phyloP scores from a whole-genome alignment of 2,797 vertebrate genomes.

The Paedocypris micromegethes region DNA sequence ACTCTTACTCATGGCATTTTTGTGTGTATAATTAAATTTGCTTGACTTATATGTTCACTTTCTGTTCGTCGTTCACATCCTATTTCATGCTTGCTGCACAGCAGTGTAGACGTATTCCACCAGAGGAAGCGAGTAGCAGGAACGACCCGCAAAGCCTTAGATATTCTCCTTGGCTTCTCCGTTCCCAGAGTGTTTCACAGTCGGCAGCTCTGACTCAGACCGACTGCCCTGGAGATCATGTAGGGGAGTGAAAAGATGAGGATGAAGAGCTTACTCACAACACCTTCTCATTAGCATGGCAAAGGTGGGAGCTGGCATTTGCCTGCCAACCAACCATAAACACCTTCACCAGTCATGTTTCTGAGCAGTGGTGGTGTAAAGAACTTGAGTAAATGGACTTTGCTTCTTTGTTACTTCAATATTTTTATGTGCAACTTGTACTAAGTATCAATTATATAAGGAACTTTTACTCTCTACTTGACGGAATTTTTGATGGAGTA shows the following conservation, averaged over 20 bases:
- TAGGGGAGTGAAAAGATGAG: conserved; percentile 34
- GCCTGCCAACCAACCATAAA: conserved; percentile 28
- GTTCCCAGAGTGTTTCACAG: conserved; percentile 24
- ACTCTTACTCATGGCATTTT: too few relatives aligned
- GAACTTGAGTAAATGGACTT: too few relatives aligned
- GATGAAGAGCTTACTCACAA: conserved; percentile 35
- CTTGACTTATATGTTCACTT: too few relatives aligned
- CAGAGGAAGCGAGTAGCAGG: conserved; percentile 17
- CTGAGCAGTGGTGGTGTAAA: too few relatives aligned
- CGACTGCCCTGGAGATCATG: conserved; percentile 29
- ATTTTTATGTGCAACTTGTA: too few relatives aligned
- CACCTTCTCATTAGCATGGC: conserved; percentile 37
- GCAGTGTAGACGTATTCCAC: conserved; percentile 1
- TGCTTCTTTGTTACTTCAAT: too few relatives aligned
- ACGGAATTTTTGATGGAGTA: too few relatives aligned
- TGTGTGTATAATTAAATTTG: too few relatives aligned
- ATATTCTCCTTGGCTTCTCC: conserved; percentile 22
- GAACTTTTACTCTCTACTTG: too few relatives aligned
- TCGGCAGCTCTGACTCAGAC: conserved; percentile 33
- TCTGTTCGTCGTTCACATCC: too few relatives aligned
- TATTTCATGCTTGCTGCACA: background rate
- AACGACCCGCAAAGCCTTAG: conserved; percentile 8
- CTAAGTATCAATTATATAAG: too few relatives aligned
- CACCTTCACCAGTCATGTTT: background rate
- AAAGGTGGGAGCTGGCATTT: conserved; percentile 34